Conservation (phyloP, 1,140 invertebrate genomes). For the Hydropsyche tenuis region DNA sequence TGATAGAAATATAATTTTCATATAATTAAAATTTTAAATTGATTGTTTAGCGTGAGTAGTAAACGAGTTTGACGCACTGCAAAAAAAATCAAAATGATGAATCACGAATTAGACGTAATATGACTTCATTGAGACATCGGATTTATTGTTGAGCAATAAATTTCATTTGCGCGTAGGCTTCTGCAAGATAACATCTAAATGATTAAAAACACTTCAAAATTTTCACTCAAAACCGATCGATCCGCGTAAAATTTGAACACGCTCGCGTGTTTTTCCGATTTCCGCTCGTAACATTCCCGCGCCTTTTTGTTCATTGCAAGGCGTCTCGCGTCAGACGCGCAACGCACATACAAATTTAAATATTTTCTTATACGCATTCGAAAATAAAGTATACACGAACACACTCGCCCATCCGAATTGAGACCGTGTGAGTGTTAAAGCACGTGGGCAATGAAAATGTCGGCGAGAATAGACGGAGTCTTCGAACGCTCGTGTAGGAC, state of each 20-base stretch:
- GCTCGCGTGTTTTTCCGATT: constrained; percentile 33
- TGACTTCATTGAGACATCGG: too few species aligned
- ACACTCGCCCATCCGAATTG: background rate
- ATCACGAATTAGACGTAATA: too few species aligned
- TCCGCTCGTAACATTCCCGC: constrained; percentile 22
- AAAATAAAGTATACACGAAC: background rate
- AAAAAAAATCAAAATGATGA: too few species aligned
- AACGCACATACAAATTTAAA: constrained; percentile 5
- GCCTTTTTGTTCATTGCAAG: constrained; percentile 27
- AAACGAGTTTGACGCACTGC: too few species aligned
- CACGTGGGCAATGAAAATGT: background rate
- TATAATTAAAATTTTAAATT: too few species aligned
- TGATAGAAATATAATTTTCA: too few species aligned
- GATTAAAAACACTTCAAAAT: too few species aligned
- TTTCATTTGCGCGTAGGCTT: too few species aligned
- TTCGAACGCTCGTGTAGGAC: constrained; percentile 2
- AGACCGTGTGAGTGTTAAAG: background rate
- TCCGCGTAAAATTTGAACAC: constrained; percentile 4
- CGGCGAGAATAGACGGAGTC: background rate
- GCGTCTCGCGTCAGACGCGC: background rate
- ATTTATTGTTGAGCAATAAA: too few species aligned
- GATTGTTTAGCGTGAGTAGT: too few species aligned
- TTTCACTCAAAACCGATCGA: too few species aligned
- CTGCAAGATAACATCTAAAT: too few species aligned
- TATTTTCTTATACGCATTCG: constrained; percentile 1